Base-by-base conservation (phyloP, 1,140 invertebrate genomes). In the Bombus polaris region DNA sequence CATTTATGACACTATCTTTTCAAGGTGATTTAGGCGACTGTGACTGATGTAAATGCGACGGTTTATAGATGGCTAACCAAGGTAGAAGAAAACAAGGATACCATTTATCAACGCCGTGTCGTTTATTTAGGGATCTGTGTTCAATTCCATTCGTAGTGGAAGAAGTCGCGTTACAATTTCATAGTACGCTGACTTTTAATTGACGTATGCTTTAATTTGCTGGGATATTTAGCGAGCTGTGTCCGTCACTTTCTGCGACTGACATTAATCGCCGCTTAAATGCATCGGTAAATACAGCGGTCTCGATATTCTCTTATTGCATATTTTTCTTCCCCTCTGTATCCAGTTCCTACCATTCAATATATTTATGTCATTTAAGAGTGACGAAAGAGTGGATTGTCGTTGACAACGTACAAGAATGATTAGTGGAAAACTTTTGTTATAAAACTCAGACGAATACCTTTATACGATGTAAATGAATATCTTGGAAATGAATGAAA, bases 121-220 rank as follows among this genome's bases (percentile, higher is more conserved):
- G 59, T 85, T 85, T 85, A 85, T 85, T 85, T 71, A 65, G 59
- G 5, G 42, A 32, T 18, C 28, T 32, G 3, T 5, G 42, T 68
- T 81, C 42, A n/a, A 66, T 81, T 75, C 9, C 57, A 57, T 72
- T 68, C 59, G 32, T 42, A 35, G 32, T 25, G 18, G 18, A 81
- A 81, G 70, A 47, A 74, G 68, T 81, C 57, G 18, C n/a, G 35
- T 68, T 70, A 65, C 57, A 47, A 65, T 80, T 80, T 79, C 39
- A 73, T 65, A 35, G 25, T 32, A n/a, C 32, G 13, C 37, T 32
- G 57, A 80, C 53, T 85, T 72, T 85, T 85, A 85, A 80, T 85
- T 73, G 83, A 85, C 83, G 42, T 53, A 53, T 59, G 8, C 42
- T 39, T 57, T 44, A 85, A 85, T 80, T 84, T 62, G n/a, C 53